phyloP scores from a whole-genome alignment of 2,888 invertebrate species.

The Watsonalla cultraria region DNA sequence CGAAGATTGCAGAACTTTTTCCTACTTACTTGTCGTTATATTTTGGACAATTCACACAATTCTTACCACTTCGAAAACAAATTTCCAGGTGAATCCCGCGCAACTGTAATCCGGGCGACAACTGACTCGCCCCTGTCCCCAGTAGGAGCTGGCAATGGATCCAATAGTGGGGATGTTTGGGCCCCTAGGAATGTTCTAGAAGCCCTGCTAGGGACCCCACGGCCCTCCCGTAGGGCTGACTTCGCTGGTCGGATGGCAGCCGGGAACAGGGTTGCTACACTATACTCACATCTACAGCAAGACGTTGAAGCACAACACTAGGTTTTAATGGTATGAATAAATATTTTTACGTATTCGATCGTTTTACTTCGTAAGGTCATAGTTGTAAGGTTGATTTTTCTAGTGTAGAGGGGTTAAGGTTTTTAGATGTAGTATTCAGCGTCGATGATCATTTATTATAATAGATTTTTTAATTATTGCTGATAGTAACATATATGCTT shows the following conservation, averaged over 20 bases:
- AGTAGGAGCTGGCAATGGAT: slow-evolving; percentile 75
- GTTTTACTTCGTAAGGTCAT: not conserved
- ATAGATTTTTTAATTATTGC: no score
- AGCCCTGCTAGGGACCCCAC: slow-evolving; percentile 72
- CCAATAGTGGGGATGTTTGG: slow-evolving; percentile 48
- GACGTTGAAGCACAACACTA: slow-evolving; percentile 57
- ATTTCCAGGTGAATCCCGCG: slow-evolving; percentile 58
- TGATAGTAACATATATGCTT: no score
- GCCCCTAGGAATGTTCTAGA: slow-evolving; percentile 75
- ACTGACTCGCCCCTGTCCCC: slow-evolving; percentile 93
- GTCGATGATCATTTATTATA: no score
- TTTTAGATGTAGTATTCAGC: no score
- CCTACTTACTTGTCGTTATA: no score
- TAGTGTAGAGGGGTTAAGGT: no score
- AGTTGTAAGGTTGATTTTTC: no score
- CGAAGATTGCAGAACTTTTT: no score
- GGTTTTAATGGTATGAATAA: slow-evolving; percentile 15
- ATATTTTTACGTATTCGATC: slow-evolving; percentile 12
- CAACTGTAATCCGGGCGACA: slow-evolving; percentile 81
- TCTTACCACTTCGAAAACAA: not conserved
- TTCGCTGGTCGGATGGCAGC: slow-evolving; percentile 83
- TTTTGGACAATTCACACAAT: no score
- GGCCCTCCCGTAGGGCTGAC: slow-evolving; percentile 75
- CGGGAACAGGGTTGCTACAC: slow-evolving; percentile 80
- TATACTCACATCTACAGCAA: slow-evolving; percentile 84